A percentile compares a stretch with the other conserved stretches of the same genome.
Evolutionary conservation across 2,797 vertebrate genomes (phyloP).

Genomic region (Furcifer pardalis): DNA sequence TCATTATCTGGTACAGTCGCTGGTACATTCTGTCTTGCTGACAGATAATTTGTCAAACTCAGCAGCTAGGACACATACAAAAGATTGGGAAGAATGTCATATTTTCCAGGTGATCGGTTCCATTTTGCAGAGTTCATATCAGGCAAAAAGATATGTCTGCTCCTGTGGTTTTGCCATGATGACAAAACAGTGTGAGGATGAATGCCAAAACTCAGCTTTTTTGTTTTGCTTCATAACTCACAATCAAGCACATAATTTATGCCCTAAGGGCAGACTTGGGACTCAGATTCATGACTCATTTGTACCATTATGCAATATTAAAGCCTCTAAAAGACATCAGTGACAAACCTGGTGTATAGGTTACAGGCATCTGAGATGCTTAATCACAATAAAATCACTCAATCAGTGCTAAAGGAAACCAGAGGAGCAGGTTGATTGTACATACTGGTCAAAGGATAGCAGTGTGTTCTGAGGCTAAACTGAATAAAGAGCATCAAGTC

Average conservation of each 20-base stretch:
- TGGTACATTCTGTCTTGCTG: background rate
- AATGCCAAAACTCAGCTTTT: constrained; percentile 18
- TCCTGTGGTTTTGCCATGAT: constrained; percentile 12
- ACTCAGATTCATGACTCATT: constrained; percentile 68
- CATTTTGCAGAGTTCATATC: constrained; percentile 13
- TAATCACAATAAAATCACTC: constrained; percentile 44
- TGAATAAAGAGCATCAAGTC: too few species aligned
- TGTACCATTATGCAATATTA: constrained; percentile 68
- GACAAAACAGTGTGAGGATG: constrained; percentile 7
- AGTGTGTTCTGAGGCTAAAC: background rate
- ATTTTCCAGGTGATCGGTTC: constrained; percentile 31
- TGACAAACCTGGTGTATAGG: constrained; percentile 57
- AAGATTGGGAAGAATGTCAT: background rate
- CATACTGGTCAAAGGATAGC: background rate
- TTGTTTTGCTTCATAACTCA: constrained; percentile 24
- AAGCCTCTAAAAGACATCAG: constrained; percentile 53
- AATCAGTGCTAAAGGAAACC: constrained; percentile 31
- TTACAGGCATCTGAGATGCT: constrained; percentile 32
- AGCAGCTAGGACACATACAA: constrained; percentile 10
- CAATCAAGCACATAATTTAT: constrained; percentile 53
- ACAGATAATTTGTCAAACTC: constrained; percentile 30
- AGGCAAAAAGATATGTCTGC: background rate
- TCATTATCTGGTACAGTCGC: background rate
- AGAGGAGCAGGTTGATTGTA: constrained; percentile 12
- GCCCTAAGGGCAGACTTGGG: constrained; percentile 34